Conservation (phyloP, 2,113 vertebrate species). For the Chloroceryle aenea region DNA sequence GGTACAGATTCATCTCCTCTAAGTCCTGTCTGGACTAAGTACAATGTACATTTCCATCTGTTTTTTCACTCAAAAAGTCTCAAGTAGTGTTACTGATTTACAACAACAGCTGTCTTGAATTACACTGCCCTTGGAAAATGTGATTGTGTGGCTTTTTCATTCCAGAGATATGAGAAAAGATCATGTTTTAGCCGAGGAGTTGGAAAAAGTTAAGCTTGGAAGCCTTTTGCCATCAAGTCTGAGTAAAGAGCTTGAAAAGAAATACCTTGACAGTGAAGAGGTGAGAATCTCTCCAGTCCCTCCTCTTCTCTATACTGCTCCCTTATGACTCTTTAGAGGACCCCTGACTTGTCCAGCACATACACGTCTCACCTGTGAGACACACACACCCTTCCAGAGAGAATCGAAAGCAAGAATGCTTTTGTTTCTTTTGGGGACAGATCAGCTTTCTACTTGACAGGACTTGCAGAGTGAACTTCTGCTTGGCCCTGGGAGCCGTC, state of each 20-base stretch:
- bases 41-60: background rate
- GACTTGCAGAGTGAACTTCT: background rate
- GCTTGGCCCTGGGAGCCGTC: background rate
- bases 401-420: background rate
- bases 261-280: conserved; percentile 79
- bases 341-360: background rate
- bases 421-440: background rate
- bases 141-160: conserved; percentile 37
- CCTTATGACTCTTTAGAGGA: background rate
- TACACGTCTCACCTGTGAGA: background rate
- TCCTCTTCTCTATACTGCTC: background rate
- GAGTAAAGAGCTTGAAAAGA: conserved; percentile 75
- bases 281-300: conserved; percentile 71
- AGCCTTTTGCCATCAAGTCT: conserved; percentile 77
- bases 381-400: background rate
- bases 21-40: background rate
- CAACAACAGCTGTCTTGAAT: conserved; percentile 26
- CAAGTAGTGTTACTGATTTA: background rate
- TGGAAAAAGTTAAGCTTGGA: conserved; percentile 76
- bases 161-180: conserved; percentile 83
- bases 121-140: conserved; percentile 14
- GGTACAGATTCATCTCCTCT: background rate
- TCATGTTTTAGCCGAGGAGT: conserved; percentile 68
- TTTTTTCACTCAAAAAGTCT: background rate
- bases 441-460: background rate